A percentile compares a stretch with the other conserved stretches of the same genome.
These are phyloP conservation scores for Caenorhabditis briggsae DNA, from an alignment of 1,140 invertebrate species.

Conservation along the genomic window DNA sequence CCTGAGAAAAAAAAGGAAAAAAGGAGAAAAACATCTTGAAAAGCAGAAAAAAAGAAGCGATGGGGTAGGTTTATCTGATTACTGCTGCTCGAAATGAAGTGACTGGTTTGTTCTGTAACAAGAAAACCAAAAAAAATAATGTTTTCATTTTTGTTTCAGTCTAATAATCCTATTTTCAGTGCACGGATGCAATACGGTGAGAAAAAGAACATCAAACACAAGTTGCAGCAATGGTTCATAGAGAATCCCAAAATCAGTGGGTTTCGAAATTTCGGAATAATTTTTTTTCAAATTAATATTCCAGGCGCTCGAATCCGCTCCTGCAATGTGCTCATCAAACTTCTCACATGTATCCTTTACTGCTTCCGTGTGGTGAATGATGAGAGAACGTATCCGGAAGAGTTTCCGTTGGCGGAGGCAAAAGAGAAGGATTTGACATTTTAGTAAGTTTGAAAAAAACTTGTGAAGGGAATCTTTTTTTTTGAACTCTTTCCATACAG, in stretches of 20 bases:
- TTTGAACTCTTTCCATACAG: no score
- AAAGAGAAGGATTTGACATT: neutral
- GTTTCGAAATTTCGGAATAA: constrained; percentile 52
- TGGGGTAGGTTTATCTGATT: constrained; percentile 48
- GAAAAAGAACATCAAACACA: constrained; percentile 97
- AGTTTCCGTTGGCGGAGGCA: constrained; percentile 62
- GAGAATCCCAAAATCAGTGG: constrained; percentile 99
- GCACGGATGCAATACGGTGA: constrained; percentile 98
- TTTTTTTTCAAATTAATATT: constrained; percentile 70
- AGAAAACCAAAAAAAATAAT: neutral
- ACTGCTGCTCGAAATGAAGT: neutral
- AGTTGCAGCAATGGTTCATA: constrained; percentile 97
- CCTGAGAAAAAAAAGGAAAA: neutral
- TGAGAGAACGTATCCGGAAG: constrained; percentile 79
- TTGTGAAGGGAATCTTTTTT: no score
- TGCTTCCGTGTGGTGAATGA: constrained; percentile 92
- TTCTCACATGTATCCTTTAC: constrained; percentile 94
- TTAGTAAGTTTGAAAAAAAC: constrained; percentile 56
- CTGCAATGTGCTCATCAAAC: constrained; percentile 94
- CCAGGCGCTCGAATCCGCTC: constrained; percentile 95
- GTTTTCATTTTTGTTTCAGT: neutral
- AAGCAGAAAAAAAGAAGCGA: neutral
- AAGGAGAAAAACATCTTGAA: neutral
- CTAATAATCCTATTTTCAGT: constrained; percentile 81
- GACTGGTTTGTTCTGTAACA: neutral